A percentile compares a stretch with the other conserved stretches of the same genome.
These are phyloP conservation scores for Petromus typicus DNA, from an alignment of 2,113 vertebrate species.

Conservation along the genomic window DNA sequence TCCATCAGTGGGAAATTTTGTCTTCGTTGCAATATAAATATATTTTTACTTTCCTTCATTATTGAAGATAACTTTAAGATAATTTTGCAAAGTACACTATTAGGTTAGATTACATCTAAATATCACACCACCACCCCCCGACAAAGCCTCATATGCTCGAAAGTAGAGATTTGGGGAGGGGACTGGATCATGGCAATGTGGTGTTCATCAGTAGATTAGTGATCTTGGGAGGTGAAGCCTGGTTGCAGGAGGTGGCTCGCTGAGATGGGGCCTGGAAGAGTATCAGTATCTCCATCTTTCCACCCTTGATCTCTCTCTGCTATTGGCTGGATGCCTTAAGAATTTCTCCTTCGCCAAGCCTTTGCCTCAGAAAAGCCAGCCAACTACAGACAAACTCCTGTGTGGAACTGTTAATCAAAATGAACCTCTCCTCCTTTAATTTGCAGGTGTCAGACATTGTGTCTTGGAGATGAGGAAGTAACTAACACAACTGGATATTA, in stretches of 20 bases:
- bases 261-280: background rate
- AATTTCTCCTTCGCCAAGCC: background rate
- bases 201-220: background rate
- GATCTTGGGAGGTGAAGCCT: background rate
- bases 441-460: background rate
- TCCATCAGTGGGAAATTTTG: background rate
- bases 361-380: background rate
- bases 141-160: background rate
- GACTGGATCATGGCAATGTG: background rate
- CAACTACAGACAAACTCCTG: background rate
- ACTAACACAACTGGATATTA: background rate
- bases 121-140: background rate
- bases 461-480: background rate
- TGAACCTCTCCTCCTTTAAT: background rate
- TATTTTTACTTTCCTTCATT: background rate
- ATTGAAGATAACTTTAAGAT: background rate
- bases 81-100: background rate
- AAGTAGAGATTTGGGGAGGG: background rate
- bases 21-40: background rate
- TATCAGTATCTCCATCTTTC: background rate
- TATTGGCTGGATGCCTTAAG: background rate
- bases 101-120: background rate
- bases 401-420: background rate
- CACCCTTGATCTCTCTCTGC: background rate
- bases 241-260: background rate